These are phyloP conservation scores for Drosophila peninsularis DNA, from an alignment of 2,888 invertebrate species.

Conservation along the genomic window DNA sequence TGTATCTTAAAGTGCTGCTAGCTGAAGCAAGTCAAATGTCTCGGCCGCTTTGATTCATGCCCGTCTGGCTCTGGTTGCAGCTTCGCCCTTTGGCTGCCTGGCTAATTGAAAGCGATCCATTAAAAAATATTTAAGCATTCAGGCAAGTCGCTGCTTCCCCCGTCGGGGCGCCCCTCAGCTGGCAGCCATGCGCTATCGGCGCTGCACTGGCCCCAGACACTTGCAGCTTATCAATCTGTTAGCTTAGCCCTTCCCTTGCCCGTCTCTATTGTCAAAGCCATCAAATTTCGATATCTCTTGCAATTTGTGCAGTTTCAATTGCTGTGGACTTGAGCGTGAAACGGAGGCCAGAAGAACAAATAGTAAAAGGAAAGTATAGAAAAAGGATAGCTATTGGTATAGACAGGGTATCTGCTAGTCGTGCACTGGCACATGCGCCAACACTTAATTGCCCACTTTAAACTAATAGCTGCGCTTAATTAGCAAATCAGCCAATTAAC, in stretches of 20 bases:
- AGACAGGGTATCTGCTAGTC: not conserved
- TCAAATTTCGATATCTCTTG: not conserved
- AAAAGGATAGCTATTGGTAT: too few relatives aligned
- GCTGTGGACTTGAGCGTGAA: too few relatives aligned
- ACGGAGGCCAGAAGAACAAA: too few relatives aligned
- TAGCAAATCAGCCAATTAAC: not conserved
- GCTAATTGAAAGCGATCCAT: constrained; percentile 51
- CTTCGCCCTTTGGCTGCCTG: not conserved
- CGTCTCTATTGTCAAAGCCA: not conserved
- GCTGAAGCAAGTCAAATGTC: not conserved
- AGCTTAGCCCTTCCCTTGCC: constrained; percentile 3
- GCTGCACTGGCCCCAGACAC: not conserved
- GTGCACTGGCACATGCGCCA: not conserved
- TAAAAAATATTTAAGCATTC: constrained; percentile 42
- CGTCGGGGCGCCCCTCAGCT: not conserved
- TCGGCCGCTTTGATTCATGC: constrained; percentile 1
- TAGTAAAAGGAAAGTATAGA: too few relatives aligned
- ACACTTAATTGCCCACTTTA: not conserved
- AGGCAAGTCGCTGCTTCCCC: constrained; percentile 6
- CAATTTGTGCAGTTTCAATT: not conserved
- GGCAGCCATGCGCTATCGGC: constrained; percentile 8
- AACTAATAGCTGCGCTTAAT: not conserved
- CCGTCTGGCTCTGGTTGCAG: constrained; percentile 24
- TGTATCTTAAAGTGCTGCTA: constrained; percentile 2
- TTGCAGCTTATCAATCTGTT: constrained; percentile 2